Evolutionary conservation across 2,113 vertebrate species (phyloP), one percentile per base, ranked within the genome.

Genomic region (Syngnathus floridae): DNA sequence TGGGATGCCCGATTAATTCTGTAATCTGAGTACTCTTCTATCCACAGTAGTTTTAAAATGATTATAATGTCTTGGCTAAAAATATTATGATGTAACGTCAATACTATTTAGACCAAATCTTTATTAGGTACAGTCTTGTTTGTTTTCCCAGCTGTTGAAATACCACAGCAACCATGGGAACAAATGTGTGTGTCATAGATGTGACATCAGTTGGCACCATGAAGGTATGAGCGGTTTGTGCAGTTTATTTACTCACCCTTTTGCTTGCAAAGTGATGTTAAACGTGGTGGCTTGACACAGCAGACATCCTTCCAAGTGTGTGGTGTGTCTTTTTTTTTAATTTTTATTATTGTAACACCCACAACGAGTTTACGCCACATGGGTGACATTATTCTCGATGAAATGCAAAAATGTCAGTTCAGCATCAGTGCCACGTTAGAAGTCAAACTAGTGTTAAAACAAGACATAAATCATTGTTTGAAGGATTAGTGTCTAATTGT

Each of bases 121-220:
- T 46, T 46, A 73, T 72, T 9, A 72, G 64, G 76, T 60, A 43
- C 37, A 59, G 35, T 41, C 11, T 60, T 45, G 36, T 58, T 16
- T 75, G 40, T 75, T 83, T 76, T 79, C 49, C 60, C 46, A 71
- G 67, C 70, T 79, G 63, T 31, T 59, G 63, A 54, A 69, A 13
- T 56, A 66, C 31, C 2, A 0, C 22, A 56, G 13, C 67, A 66
- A 67, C 62, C 52, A 7, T 0, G 3, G 52, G 64, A 72, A 45
- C 52, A 61, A 59, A 74, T 63, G 11, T 56, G 45, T 52, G 69
- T 7, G 45, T 66, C 57, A 66, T 65, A 17, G 35, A 70, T 69
- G 49, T 45, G 52, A 65, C 63, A 46, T 69, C 68, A 73, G 13
- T 55, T 72, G 55, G 75, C 19, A 35, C 37, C 31, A 22, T 14